Percentiles rank a stretch among this genome's conserved stretches.
Conservation (phyloP, 1,140 invertebrate species). For the Episyrphus balteatus region DNA sequence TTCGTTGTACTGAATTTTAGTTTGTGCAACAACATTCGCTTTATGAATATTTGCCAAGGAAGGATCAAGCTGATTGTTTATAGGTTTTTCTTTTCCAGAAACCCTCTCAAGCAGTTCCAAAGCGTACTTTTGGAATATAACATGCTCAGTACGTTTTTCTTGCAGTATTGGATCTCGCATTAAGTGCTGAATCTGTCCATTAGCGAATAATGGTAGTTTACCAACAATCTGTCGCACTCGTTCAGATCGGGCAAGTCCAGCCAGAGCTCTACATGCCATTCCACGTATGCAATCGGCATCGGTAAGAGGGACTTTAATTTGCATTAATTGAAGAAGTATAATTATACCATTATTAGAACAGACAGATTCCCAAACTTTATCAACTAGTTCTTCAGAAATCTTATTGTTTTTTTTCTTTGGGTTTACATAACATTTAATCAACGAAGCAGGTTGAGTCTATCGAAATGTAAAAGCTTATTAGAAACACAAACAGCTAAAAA, state of each 20-base stretch:
- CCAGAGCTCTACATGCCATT: constrained; percentile 81
- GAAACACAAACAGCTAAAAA: neutral
- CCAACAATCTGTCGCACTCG: constrained; percentile 90
- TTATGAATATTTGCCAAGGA: constrained; percentile 77
- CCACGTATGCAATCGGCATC: constrained; percentile 91
- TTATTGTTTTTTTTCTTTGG: constrained; percentile 64
- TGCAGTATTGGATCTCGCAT: constrained; percentile 95
- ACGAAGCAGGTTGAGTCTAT: constrained; percentile 37
- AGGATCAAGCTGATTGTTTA: constrained; percentile 66
- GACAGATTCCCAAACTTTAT: constrained; percentile 87
- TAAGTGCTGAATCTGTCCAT: constrained; percentile 80
- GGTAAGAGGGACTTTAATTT: constrained; percentile 87
- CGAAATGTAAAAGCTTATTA: neutral
- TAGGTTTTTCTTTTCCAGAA: constrained; percentile 79
- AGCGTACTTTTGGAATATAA: constrained; percentile 92
- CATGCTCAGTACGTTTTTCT: constrained; percentile 90
- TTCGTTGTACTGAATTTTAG: constrained; percentile 87
- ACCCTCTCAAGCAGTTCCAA: constrained; percentile 82
- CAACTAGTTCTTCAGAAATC: constrained; percentile 73
- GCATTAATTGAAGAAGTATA: constrained; percentile 72
- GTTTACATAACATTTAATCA: constrained; percentile 18
- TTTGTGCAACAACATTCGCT: constrained; percentile 92
- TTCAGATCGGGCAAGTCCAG: constrained; percentile 82
- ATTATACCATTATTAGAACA: constrained; percentile 93
- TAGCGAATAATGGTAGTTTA: constrained; percentile 89